phyloP scores from a whole-genome alignment of 64 coral and sea anemone genomes.

The Dendrophyllia cribrosa region DNA sequence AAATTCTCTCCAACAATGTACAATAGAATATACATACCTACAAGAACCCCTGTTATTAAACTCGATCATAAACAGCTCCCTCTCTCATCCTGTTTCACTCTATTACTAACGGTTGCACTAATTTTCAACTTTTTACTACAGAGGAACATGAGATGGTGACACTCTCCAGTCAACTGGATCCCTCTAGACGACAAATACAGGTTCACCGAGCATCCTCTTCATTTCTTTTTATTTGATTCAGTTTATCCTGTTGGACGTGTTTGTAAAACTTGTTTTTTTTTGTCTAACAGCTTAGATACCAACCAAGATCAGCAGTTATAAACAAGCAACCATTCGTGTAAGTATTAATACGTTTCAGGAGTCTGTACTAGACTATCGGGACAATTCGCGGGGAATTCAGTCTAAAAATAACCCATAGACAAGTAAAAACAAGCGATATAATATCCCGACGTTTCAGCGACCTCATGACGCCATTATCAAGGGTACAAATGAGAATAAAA shows the following conservation, averaged over 20 bases:
- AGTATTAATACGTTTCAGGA: conserved; percentile 17
- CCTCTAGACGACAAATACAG: conserved; percentile 66
- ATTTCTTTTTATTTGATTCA: background rate
- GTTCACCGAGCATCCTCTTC: background rate
- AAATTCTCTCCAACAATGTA: background rate
- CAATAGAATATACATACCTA: background rate
- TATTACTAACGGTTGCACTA: too few relatives aligned
- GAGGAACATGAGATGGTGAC: conserved; percentile 19
- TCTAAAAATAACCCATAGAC: too few relatives aligned
- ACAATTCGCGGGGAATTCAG: too few relatives aligned
- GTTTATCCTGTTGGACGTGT: background rate
- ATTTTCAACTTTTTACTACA: background rate
- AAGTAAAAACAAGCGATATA: too few relatives aligned
- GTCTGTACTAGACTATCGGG: background rate
- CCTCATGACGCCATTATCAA: too few relatives aligned
- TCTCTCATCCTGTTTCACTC: too few relatives aligned
- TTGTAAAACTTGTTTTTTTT: background rate
- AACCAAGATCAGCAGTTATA: conserved; percentile 56
- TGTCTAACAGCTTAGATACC: conserved; percentile 45
- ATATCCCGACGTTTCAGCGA: too few relatives aligned
- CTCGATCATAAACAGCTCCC: too few relatives aligned
- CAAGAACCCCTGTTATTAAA: too few relatives aligned
- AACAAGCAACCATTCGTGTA: conserved; percentile 54
- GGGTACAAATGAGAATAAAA: too few relatives aligned
- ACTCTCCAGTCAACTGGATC: conserved; percentile 64